A percentile compares a stretch with the other conserved stretches of the same genome.
phyloP scores from a whole-genome alignment of 1,140 invertebrate species.

The Potamilus streckersoni region DNA sequence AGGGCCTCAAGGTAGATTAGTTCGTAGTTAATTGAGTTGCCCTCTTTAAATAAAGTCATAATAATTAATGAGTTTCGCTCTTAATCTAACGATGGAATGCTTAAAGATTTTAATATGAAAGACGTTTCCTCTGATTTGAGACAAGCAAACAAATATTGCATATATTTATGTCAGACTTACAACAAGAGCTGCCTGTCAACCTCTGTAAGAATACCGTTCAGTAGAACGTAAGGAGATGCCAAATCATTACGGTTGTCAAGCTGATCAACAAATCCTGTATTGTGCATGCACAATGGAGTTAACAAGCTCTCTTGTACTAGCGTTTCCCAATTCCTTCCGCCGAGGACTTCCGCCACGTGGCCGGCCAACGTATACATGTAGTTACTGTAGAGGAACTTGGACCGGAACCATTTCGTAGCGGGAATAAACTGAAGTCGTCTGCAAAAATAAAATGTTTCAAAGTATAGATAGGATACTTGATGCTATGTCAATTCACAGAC shows the following conservation, averaged over 20 bases:
- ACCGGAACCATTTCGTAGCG: slow-evolving; percentile 43
- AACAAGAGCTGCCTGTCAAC: slow-evolving; percentile 40
- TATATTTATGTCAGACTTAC: slow-evolving; percentile 37
- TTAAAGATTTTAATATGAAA: too few species aligned
- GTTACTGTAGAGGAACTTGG: slow-evolving; percentile 59
- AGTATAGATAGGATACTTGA: too few species aligned
- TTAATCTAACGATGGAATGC: too few species aligned
- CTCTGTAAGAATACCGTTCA: slow-evolving; percentile 41
- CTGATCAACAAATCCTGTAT: slow-evolving; percentile 47
- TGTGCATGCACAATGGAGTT: slow-evolving; percentile 50
- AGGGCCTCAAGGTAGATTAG: too few species aligned
- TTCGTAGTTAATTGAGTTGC: too few species aligned
- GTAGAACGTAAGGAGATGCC: slow-evolving; percentile 49
- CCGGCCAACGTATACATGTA: slow-evolving; percentile 63
- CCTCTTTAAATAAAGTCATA: too few species aligned
- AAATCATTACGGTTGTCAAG: slow-evolving; percentile 32
- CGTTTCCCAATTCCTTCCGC: slow-evolving; percentile 52
- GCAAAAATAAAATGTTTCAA: slow-evolving; percentile 17
- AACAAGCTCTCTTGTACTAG: slow-evolving; percentile 45
- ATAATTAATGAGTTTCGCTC: too few species aligned
- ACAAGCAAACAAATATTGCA: too few species aligned
- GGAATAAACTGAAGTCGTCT: slow-evolving; percentile 51
- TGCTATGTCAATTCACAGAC: too few species aligned
- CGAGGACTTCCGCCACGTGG: slow-evolving; percentile 52
- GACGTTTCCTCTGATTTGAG: too few species aligned